Conservation (phyloP, 2,888 invertebrate genomes). For the Amorpha juglandis region DNA sequence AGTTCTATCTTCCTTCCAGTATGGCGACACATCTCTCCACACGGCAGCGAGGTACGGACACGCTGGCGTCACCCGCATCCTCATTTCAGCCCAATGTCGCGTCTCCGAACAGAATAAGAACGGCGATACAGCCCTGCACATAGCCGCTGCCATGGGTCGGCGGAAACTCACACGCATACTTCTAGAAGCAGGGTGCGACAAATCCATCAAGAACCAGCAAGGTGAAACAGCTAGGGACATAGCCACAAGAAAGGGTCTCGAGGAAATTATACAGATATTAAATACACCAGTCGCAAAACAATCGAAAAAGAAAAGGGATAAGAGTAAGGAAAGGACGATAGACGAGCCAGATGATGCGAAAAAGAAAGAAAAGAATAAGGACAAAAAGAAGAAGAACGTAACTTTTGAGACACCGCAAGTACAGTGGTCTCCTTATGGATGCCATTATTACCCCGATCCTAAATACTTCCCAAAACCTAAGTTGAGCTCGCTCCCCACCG, state of each 20-base stretch:
- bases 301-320: slow-evolving; percentile 74
- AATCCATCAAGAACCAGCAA: slow-evolving; percentile 89
- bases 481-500: slow-evolving; percentile 92
- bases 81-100: slow-evolving; percentile 94
- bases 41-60: slow-evolving; percentile 98
- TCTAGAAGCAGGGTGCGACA: slow-evolving; percentile 92
- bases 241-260: slow-evolving; percentile 92
- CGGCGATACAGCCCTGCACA: slow-evolving; percentile 97
- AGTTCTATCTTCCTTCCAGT: slow-evolving; percentile 83
- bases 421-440: slow-evolving; percentile 95
- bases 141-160: slow-evolving; percentile 96
- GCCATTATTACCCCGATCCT: slow-evolving; percentile 94
- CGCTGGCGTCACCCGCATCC: slow-evolving; percentile 96
- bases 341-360: slow-evolving; percentile 79
- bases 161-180: slow-evolving; percentile 95
- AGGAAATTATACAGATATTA: slow-evolving; percentile 92
- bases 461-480: slow-evolving; percentile 93
- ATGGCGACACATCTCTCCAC: slow-evolving; percentile 97
- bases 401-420: slow-evolving; percentile 82
- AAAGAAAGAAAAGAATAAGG: slow-evolving; percentile 74
- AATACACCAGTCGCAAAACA: slow-evolving; percentile 82
- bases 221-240: slow-evolving; percentile 95
- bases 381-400: slow-evolving; percentile 80
- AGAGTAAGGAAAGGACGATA: slow-evolving; percentile 81
- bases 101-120: slow-evolving; percentile 97